Evolutionary conservation across 2,113 vertebrate species (phyloP), one percentile per base, ranked within the genome.

Genomic region (Rhynchomys soricoides): DNA sequence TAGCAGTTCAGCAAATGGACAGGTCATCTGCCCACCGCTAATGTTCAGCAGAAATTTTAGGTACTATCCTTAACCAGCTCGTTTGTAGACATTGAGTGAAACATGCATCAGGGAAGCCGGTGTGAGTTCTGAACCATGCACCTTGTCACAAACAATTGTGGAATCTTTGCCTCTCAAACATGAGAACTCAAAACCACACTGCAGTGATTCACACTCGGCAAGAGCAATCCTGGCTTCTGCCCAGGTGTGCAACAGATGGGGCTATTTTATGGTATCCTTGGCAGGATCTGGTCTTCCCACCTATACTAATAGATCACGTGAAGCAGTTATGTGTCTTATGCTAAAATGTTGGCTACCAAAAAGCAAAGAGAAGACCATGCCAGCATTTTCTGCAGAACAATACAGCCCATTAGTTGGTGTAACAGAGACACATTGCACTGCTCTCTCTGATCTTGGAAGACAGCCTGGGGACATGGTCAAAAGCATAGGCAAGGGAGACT

Each of bases 101-200:
- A 37, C 0, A 5, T 26, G 2, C 17, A 64, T 1, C 11, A 40
- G 12, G n/a, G 16, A 62, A 40, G 37, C n/a, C 40, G 5, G 22
- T 0, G 7, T 0, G 19, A 73, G 6, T 11, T 55, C 70, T 26
- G 68, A 19, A 16, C 1, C 0, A 16, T 0, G 3, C 34, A 13
- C 3, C 1, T 11, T n/a, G 34, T 26, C 79, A 6, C 0, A 0
- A 13, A 37, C 17, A 1, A 2, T n/a, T 68, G 16, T 7, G 12
- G 3, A 62, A 26, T 17, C 66, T 57, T 52, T 3, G 13, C 45
- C 88, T 31, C 3, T 19, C 15, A 57, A 26, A 89, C 45, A 29
- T 19, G 6, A 31, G 16, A 52, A n/a, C 43, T 24, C 29, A 95
- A 85, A 77, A 31, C 37, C 12, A 43, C 11, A 75, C 24, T 48